Percentiles rank a stretch among this genome's conserved stretches.
phyloP scores from a whole-genome alignment of 1,140 invertebrate species.

The Drosophila pectinifera region DNA sequence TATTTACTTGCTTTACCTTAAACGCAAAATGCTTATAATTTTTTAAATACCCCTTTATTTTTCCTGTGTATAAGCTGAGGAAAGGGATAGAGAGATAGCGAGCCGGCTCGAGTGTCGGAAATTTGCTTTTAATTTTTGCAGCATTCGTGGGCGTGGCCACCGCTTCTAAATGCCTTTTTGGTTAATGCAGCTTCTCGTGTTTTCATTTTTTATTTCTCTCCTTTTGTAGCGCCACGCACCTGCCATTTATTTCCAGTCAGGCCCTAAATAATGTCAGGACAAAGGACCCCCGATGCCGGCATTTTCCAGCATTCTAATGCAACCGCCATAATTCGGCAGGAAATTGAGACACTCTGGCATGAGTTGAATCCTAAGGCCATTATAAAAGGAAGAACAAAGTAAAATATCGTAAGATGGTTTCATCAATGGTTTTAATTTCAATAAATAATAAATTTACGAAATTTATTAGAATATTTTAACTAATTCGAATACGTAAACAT shows the following conservation, averaged over 20 bases:
- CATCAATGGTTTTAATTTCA: not conserved
- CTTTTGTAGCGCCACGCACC: slow-evolving; percentile 46
- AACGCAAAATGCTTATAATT: no score
- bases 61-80: not conserved
- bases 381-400: not conserved
- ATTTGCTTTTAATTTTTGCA: slow-evolving; percentile 77
- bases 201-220: slow-evolving; percentile 2
- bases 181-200: slow-evolving; percentile 58
- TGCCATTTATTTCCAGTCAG: slow-evolving; percentile 37
- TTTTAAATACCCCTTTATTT: not conserved
- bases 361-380: not conserved
- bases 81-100: slow-evolving; percentile 24
- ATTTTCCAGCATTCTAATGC: slow-evolving; percentile 15
- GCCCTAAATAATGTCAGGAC: slow-evolving; percentile 55
- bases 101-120: slow-evolving; percentile 64
- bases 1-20: not conserved
- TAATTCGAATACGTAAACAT: not conserved
- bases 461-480: not conserved
- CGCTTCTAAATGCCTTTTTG: slow-evolving; percentile 56
- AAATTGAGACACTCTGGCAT: not conserved
- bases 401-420: not conserved
- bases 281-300: slow-evolving; percentile 33
- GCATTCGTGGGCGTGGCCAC: slow-evolving; percentile 44
- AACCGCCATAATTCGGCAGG: not conserved
- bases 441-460: not conserved